Evolutionary conservation across 2,888 invertebrate species (phyloP).

Genomic region (Rhorus exstirpatorius): DNA sequence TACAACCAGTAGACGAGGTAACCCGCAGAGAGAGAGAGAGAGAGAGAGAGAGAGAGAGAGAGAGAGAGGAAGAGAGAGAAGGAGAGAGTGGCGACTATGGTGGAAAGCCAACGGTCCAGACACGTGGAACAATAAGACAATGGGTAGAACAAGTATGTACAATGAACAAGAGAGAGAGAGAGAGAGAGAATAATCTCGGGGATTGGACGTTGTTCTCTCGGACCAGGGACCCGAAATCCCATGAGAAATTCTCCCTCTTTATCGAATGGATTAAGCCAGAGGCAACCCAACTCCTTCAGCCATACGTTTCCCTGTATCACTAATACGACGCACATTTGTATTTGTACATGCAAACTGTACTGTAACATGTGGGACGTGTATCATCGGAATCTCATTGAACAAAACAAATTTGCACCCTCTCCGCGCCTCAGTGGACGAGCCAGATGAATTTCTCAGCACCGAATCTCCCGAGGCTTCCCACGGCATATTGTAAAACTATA

Average conservation of each 20-base stretch:
- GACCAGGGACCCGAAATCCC: conserved; percentile 60
- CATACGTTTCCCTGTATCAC: background rate
- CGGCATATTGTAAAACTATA: no score
- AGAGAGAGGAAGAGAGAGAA: conserved; percentile 13
- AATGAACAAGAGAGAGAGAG: conserved; percentile 74
- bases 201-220: conserved; percentile 71
- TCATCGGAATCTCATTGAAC: background rate
- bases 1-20: conserved; percentile 1
- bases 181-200: conserved; percentile 27
- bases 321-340: background rate
- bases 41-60: conserved; percentile 10
- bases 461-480: no score
- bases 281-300: background rate
- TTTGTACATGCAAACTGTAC: background rate
- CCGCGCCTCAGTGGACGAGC: no score
- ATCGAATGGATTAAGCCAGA: background rate
- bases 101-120: conserved; percentile 70
- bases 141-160: conserved; percentile 79
- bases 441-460: no score
- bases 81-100: conserved; percentile 30
- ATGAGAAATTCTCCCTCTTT: conserved; percentile 32
- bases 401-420: no score
- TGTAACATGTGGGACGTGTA: background rate
- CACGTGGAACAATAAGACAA: conserved; percentile 82
- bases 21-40: conserved; percentile 9